Evolutionary conservation across 2,797 vertebrate species (phyloP).

Genomic region (Fratercula arctica): DNA sequence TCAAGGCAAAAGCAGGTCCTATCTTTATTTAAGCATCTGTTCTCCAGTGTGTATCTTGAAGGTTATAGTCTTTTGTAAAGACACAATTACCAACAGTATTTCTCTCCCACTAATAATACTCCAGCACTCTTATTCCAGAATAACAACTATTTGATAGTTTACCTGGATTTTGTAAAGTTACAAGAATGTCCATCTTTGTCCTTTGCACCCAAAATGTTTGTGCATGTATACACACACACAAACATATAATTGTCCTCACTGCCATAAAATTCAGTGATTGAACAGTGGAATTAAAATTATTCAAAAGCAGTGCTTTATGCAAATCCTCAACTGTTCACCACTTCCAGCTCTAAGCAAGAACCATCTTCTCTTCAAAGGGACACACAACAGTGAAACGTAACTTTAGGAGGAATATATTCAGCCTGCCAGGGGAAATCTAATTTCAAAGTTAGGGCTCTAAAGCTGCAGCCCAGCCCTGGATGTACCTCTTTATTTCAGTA

Average conservation of each 20-base stretch:
- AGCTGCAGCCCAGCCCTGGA: background rate
- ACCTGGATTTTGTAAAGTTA: background rate
- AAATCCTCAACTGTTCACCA: background rate
- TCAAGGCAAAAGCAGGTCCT: background rate
- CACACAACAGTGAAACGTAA: background rate
- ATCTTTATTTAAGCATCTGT: background rate
- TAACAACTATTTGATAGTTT: background rate
- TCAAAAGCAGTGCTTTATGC: background rate
- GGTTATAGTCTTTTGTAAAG: background rate
- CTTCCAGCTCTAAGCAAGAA: background rate
- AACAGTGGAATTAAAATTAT: background rate
- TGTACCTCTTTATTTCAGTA: background rate
- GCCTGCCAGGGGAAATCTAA: background rate
- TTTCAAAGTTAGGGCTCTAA: background rate
- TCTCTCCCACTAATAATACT: background rate
- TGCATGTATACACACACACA: background rate
- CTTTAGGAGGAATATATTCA: background rate
- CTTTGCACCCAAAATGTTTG: background rate
- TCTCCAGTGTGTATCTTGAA: background rate
- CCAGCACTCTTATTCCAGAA: background rate
- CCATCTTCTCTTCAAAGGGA: background rate
- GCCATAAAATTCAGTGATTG: background rate
- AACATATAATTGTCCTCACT: background rate
- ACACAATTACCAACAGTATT: background rate
- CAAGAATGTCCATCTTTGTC: background rate